These are phyloP conservation scores for Pseudococcus jackbeardsleyi DNA, from an alignment of 2,888 invertebrate species.

Conservation along the genomic window DNA sequence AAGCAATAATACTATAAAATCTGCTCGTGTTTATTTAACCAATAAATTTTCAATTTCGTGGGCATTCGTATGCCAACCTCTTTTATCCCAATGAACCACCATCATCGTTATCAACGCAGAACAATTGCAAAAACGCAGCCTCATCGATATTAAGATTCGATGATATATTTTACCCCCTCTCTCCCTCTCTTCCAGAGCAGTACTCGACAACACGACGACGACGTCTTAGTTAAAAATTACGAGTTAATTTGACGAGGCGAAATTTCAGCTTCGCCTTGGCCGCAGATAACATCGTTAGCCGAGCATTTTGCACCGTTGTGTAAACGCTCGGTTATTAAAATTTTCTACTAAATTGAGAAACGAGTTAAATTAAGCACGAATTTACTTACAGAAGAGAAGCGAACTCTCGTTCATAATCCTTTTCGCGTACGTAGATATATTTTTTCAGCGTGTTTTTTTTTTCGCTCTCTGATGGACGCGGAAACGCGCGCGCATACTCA, in stretches of 20 bases:
- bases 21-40: no score
- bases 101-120: neutral
- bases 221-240: neutral
- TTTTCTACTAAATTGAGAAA: constrained; percentile 42
- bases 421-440: neutral
- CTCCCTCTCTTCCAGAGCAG: no score
- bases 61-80: no score
- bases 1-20: no score
- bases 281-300: neutral
- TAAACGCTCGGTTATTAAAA: constrained; percentile 50
- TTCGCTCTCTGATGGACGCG: neutral
- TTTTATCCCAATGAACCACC: neutral
- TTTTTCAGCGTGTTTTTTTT: neutral
- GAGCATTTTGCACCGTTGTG: constrained; percentile 1
- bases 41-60: no score
- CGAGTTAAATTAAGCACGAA: constrained; percentile 54
- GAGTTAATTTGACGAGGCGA: neutral
- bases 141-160: neutral
- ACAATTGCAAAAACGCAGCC: neutral
- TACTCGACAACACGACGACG: neutral
- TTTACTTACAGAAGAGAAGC: constrained; percentile 18
- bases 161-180: neutral
- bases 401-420: constrained; percentile 17
- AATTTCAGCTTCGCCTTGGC: neutral
- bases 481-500: constrained; percentile 12